Percentiles rank a stretch among this genome's conserved stretches.
phyloP scores from a whole-genome alignment of 2,888 invertebrate genomes.

The Alentia gelatinosa region DNA sequence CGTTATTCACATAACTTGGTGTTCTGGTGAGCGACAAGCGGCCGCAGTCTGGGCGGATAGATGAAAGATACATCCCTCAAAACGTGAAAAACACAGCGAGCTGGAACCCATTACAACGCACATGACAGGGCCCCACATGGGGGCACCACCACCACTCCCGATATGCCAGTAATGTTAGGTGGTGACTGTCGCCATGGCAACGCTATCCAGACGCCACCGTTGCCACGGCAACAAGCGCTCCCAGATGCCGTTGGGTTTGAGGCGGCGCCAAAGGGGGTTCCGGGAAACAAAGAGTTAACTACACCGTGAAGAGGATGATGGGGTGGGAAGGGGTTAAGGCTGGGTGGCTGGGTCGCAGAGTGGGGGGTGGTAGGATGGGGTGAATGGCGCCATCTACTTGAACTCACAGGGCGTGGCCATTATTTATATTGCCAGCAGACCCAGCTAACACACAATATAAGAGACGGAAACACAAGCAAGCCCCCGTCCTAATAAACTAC shows the following conservation, averaged over 20 bases:
- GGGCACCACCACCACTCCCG: not conserved
- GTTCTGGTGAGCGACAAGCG: too few species aligned
- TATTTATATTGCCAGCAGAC: not conserved
- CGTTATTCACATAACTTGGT: too few species aligned
- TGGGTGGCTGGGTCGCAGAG: not conserved
- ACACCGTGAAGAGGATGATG: not conserved
- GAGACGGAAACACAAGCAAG: not conserved
- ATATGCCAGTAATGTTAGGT: not conserved
- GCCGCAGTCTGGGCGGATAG: too few species aligned
- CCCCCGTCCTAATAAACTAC: not conserved
- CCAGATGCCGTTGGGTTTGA: not conserved
- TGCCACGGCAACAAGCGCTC: constrained; percentile 20
- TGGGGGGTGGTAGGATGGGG: not conserved
- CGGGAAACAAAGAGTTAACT: not conserved
- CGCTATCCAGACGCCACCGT: constrained; percentile 25
- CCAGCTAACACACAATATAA: not conserved
- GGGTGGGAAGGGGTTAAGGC: not conserved
- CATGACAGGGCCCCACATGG: not conserved
- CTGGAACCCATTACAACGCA: too few species aligned
- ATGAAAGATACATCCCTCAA: not conserved
- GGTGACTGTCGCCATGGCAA: constrained; percentile 42
- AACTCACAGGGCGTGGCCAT: not conserved
- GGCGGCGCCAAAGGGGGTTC: not conserved
- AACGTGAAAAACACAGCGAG: not conserved
- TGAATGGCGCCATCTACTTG: not conserved